Evolutionary conservation across 2,888 invertebrate species (phyloP).

Genomic region (Helleia helle): DNA sequence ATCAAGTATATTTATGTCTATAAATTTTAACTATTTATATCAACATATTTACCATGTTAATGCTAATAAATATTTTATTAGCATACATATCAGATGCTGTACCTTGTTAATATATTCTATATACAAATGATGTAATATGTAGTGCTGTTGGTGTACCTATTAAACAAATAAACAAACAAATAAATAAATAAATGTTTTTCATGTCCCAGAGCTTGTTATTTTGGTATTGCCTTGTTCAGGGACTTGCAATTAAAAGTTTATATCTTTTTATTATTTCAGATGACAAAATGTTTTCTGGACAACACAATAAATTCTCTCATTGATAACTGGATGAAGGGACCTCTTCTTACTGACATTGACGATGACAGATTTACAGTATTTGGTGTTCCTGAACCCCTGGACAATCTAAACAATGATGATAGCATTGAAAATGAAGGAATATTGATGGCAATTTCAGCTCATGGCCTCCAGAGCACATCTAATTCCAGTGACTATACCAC

Average conservation of each 20-base stretch:
- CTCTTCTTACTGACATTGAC: conserved; percentile 49
- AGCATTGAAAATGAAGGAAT: conserved; percentile 82
- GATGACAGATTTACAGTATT: conserved; percentile 46
- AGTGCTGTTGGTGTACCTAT: too few relatives aligned
- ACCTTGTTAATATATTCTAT: too few relatives aligned
- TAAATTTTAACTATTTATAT: too few relatives aligned
- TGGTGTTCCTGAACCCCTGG: conserved; percentile 68
- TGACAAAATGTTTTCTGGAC: conserved; percentile 78
- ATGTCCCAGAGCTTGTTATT: background rate
- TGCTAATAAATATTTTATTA: too few relatives aligned
- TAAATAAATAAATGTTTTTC: too few relatives aligned
- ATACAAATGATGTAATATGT: too few relatives aligned
- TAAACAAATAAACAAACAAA: too few relatives aligned
- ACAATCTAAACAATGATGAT: conserved; percentile 67
- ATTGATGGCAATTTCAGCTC: conserved; percentile 82
- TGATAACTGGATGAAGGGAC: conserved; percentile 73
- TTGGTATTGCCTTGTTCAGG: background rate
- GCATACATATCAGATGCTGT: too few relatives aligned
- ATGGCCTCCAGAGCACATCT: conserved; percentile 74
- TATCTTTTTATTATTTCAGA: conserved; percentile 38
- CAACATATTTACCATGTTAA: too few relatives aligned
- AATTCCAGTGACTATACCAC: conserved; percentile 28
- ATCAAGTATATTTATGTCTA: too few relatives aligned
- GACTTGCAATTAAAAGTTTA: background rate
- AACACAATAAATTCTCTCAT: conserved; percentile 80